phyloP scores from a whole-genome alignment of 2,888 invertebrate species.

The Stenodera caucasica region DNA sequence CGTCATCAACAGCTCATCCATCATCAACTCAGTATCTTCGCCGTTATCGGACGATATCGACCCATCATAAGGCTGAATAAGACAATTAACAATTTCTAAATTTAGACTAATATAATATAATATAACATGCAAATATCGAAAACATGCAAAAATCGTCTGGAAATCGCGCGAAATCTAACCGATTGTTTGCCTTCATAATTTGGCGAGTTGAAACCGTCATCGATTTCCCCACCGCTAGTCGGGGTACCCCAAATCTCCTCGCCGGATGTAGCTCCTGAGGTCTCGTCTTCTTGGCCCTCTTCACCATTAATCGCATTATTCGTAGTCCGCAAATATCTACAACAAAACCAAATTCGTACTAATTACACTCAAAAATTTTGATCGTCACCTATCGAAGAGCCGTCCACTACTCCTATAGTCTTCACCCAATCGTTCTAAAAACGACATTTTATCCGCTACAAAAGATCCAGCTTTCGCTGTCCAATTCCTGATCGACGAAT shows the following conservation, averaged over 20 bases:
- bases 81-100: conserved; percentile 9
- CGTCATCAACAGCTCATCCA: conserved; percentile 78
- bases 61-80: conserved; percentile 46
- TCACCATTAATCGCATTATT: conserved; percentile 52
- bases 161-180: conserved; percentile 38
- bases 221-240: conserved; percentile 81
- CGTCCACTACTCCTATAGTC: conserved; percentile 52
- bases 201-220: conserved; percentile 65
- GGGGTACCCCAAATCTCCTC: conserved; percentile 91
- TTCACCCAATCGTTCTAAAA: conserved; percentile 66
- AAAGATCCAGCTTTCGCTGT: conserved; percentile 79
- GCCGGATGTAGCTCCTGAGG: conserved; percentile 80
- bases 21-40: conserved; percentile 79
- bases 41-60: conserved; percentile 66
- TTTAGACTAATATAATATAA: conserved; percentile 8
- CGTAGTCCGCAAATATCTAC: conserved; percentile 62
- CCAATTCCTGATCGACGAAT: conserved; percentile 63
- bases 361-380: background rate
- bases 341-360: background rate
- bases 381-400: conserved; percentile 55
- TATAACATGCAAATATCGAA: conserved; percentile 9
- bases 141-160: background rate
- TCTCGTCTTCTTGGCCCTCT: conserved; percentile 72
- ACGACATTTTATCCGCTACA: conserved; percentile 79
- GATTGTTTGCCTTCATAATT: conserved; percentile 66